Conservation (phyloP, 2,113 vertebrate species). For the Echinops telfairi region DNA sequence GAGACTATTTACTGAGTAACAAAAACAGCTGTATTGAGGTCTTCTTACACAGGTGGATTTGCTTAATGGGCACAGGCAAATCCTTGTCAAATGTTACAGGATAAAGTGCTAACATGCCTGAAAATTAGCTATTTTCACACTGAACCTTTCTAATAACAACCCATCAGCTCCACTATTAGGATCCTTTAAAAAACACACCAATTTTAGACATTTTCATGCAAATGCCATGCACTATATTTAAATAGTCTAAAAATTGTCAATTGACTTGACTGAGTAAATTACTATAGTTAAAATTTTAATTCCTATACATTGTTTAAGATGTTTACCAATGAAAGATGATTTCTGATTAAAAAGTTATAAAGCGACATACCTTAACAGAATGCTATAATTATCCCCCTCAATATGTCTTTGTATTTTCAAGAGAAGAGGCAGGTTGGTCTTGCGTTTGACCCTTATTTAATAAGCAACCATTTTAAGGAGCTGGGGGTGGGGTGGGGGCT, state of each 20-base stretch:
- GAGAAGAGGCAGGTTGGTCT: neutral
- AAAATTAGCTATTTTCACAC: neutral
- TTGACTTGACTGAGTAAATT: constrained; percentile 31
- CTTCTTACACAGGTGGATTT: constrained; percentile 33
- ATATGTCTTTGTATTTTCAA: neutral
- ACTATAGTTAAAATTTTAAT: constrained; percentile 12
- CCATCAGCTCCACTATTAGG: neutral
- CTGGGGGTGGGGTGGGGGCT: neutral
- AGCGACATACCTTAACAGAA: neutral
- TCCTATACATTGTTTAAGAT: neutral
- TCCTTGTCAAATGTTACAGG: neutral
- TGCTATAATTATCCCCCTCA: neutral
- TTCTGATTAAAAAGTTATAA: constrained; percentile 23
- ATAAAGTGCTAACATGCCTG: neutral
- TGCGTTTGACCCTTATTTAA: neutral
- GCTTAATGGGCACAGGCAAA: neutral
- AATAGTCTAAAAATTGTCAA: constrained; percentile 16
- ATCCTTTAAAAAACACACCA: neutral
- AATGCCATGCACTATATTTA: neutral
- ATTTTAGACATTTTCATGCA: constrained; percentile 50
- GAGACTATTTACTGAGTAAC: neutral
- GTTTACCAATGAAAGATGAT: constrained; percentile 17
- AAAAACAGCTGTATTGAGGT: neutral
- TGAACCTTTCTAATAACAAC: constrained; percentile 13
- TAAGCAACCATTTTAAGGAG: neutral